Conservation (phyloP, 2,113 vertebrate genomes). For the Ptilorrhoa leucosticta region DNA sequence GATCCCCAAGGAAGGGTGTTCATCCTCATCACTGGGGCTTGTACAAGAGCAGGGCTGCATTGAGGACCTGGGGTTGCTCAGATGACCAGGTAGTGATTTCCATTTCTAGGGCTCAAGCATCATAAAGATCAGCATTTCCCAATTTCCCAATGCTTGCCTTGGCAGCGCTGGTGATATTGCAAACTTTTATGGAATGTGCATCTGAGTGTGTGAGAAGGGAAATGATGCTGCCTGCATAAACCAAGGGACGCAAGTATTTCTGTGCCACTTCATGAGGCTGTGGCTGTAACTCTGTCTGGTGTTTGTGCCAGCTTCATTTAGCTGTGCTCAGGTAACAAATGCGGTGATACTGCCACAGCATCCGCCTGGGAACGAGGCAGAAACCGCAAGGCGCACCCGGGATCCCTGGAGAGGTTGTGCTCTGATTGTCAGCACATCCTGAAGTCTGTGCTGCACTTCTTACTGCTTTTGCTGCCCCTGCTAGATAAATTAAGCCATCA, state of each 20-base stretch:
- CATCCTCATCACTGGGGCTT: not conserved
- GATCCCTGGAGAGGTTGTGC: not conserved
- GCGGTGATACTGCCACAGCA: not conserved
- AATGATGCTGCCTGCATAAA: not conserved
- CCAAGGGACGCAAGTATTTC: not conserved
- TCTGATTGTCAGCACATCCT: not conserved
- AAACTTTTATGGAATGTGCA: not conserved
- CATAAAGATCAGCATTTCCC: not conserved
- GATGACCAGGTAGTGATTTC: not conserved
- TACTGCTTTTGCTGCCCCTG: not conserved
- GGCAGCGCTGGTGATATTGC: not conserved
- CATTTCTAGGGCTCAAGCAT: not conserved
- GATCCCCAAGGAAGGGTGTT: not conserved
- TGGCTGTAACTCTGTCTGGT: not conserved
- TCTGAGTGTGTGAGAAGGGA: not conserved
- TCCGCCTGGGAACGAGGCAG: not conserved
- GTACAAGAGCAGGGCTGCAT: not conserved
- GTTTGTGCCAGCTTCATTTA: not conserved
- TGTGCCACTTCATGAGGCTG: not conserved
- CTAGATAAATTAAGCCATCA: not conserved
- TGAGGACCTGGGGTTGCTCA: not conserved
- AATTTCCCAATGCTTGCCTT: not conserved
- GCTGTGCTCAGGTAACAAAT: not conserved
- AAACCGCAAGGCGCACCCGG: not conserved
- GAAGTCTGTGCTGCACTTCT: not conserved